Base-by-base conservation (phyloP, 53 echinoderm and acorn worm genomes). In the Zoroaster sp. region DNA sequence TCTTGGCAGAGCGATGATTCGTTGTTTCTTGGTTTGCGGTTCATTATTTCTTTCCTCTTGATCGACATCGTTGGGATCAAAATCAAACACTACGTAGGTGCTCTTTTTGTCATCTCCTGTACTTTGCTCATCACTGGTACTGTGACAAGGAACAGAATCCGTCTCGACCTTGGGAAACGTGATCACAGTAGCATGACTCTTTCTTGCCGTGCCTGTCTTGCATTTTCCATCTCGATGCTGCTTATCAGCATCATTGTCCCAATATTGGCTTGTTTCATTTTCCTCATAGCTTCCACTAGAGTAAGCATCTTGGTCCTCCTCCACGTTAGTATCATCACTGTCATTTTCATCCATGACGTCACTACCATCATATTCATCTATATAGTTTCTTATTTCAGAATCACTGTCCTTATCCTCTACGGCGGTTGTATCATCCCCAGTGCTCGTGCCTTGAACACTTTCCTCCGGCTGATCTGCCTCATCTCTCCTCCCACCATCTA, bases 61-160 rank as follows among this genome's bases (percentile, higher is more conserved):
- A 39, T 13, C 45, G 1, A 71, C 70, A 42, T 89, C 89, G 3
- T 73, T 71, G 4, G 93, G 93, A n/a, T 93, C 93, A 82, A 93
- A 93, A 74, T 93, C 90, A 63, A 93, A 93, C 33, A 93, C 93
- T 79, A 87, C 87, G 38, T 80, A 80, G 42, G 81, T 80, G 12
- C 31, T 30, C 37, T 31, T 17, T 13, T 4, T 14, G 18, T 46
- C 28, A 28, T 11, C 75, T 31, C 42, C 39, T 10, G 11, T 23
- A 15, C 13, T 9, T 15, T 39, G 35, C 3, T 72, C 80, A 55
- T 17, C n/a, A 53, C 20, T 55, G 40, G 33, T 40, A 14, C 25
- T 73, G 20, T 20, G 14, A 10, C 4, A 6, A 69, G 17, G 31
- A 45, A 44, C 14, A 30, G 47, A 21, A 52, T 37, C 36, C 52